Evolutionary conservation across 1,140 invertebrate species (phyloP), one percentile per base, ranked within the genome.

Genomic region (Psilanteris sp.): DNA sequence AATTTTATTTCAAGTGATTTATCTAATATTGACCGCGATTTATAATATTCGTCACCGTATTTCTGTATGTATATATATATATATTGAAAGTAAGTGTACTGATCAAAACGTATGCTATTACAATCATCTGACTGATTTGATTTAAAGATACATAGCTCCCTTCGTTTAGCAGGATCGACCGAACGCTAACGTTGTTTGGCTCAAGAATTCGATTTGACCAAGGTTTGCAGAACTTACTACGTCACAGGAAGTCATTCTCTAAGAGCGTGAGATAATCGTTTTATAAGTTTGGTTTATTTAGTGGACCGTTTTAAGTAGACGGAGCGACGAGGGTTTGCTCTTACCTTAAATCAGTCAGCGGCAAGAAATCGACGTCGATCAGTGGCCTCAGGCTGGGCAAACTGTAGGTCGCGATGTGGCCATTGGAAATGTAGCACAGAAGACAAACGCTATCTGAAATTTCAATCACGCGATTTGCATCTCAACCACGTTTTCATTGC

Each of bases 271-370:
- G 34, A 61, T 64, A 73, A 64, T 73, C 43, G 22, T 64, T 73
- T 73, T 64, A 73, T 44, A 74, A 74, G 34, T 54, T 67, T 55
- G 62, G 37, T n/a, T 67, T 44, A 67, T 74, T 67, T 74, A 67
- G 37, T 61, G 18, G 44, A 20, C 20, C 14, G 37, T 27, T 74
- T 74, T 66, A 52, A 20, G 20, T 37, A 41, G n/a, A 14, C 4
- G 20, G 18, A 15, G 16, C 5, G 13, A 20, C 13, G 8, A 10
- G 11, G n/a, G 9, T 4, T 39, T 57, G 44, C 29, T 82, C 89
- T 90, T 91, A 98, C 96, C 96, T 97, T 88, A 98, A 92, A 88
- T 98, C 96, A 59, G 94, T 93, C 61, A 97, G 91, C 68, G 97
- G 96, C 79, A 98, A 90, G 90, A 98, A 98, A 89, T 98, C 96